phyloP scores from a whole-genome alignment of 2,888 invertebrate species.

The Tenthredo mesomela region DNA sequence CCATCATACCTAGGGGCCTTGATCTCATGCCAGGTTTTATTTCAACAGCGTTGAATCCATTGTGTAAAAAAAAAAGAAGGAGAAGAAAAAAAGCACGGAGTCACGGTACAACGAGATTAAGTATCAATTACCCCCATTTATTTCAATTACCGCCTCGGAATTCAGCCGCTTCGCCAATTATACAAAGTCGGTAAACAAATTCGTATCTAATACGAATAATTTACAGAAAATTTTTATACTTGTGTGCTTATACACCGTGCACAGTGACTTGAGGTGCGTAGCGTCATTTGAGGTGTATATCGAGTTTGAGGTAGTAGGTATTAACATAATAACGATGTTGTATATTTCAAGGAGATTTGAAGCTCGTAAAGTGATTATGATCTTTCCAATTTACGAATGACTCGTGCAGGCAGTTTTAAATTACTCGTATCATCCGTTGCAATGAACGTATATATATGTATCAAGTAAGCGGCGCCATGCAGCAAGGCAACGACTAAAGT shows the following conservation, averaged over 20 bases:
- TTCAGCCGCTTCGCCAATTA: background rate
- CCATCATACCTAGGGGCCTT: background rate
- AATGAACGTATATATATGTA: background rate
- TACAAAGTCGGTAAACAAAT: background rate
- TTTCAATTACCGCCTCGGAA: conserved; percentile 23
- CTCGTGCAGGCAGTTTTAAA: conserved; percentile 17
- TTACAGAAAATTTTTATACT: background rate
- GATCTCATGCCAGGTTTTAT: background rate
- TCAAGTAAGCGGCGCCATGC: background rate
- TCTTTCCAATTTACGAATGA: conserved; percentile 24
- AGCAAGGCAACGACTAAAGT: background rate
- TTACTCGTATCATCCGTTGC: conserved; percentile 17
- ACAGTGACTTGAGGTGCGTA: background rate
- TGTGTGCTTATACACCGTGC: background rate
- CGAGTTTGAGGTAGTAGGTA: background rate
- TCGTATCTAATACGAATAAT: background rate
- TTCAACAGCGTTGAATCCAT: background rate
- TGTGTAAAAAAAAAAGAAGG: background rate
- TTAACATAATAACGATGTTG: background rate
- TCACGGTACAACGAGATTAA: background rate
- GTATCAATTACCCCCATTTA: conserved; percentile 14
- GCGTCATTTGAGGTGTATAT: background rate
- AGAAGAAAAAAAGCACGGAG: background rate
- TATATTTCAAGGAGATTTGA: background rate
- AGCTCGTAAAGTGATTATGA: background rate